Conservation (phyloP, 2,888 invertebrate species). For the Cancer borealis region DNA sequence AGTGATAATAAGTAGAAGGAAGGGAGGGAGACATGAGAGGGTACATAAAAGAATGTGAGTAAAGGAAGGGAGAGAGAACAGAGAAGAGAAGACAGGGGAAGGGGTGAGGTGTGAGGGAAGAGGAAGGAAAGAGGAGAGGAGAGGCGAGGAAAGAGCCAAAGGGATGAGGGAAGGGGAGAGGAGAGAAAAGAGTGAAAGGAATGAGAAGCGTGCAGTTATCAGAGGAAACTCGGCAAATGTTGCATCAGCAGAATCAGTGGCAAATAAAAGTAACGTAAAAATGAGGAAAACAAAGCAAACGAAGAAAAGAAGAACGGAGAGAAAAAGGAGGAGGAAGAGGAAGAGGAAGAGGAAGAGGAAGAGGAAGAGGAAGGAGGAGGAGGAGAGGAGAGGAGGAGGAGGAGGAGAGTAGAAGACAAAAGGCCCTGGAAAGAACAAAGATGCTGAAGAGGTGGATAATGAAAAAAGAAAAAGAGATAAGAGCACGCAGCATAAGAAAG, state of each 20-base stretch:
- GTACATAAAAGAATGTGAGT: no score
- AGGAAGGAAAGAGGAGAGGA: background rate
- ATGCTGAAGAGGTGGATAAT: no score
- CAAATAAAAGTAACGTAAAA: background rate
- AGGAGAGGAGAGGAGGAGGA: background rate
- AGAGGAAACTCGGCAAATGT: no score
- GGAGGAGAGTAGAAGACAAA: background rate
- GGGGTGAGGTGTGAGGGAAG: background rate
- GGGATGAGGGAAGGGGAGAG: no score
- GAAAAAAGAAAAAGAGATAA: no score
- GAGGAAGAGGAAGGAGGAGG: background rate
- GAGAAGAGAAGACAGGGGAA: background rate
- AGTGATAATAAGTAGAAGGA: no score
- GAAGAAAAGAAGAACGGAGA: background rate
- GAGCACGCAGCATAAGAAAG: no score
- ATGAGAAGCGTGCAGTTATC: background rate
- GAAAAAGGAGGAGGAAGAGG: background rate
- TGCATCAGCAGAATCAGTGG: background rate
- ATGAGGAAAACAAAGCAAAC: background rate
- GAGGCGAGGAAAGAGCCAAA: background rate
- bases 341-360: background rate
- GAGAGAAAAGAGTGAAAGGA: background rate
- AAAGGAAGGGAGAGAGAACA: background rate
- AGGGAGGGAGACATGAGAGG: no score
- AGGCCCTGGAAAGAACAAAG: background rate